Conservation (phyloP, 2,113 vertebrate genomes). For the Lates calcarifer region DNA sequence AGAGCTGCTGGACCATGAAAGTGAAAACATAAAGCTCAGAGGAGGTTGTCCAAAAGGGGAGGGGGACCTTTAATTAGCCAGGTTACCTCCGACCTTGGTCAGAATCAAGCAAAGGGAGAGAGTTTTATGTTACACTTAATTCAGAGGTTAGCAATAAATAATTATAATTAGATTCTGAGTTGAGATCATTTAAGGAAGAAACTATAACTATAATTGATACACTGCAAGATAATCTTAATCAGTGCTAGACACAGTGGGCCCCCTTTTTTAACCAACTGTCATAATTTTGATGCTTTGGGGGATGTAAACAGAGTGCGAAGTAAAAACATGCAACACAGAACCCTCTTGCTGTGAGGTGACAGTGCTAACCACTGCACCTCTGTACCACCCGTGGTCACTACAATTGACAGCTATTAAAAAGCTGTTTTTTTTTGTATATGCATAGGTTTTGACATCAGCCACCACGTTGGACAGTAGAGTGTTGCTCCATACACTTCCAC, state of each 20-base stretch:
- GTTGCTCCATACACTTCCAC: no score
- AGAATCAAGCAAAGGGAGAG: slow-evolving; percentile 88
- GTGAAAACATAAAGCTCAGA: slow-evolving; percentile 91
- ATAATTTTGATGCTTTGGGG: neutral
- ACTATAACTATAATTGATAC: neutral
- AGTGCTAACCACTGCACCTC: no score
- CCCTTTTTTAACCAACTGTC: no score
- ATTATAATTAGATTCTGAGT: slow-evolving; percentile 87
- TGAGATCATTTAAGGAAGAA: neutral
- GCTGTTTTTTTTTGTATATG: no score
- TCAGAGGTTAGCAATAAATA: slow-evolving; percentile 89
- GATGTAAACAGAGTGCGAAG: neutral
- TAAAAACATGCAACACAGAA: no score
- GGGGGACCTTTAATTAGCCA: slow-evolving; percentile 91
- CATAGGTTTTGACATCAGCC: no score
- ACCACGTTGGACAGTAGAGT: no score
- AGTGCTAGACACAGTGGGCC: no score
- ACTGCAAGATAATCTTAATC: neutral
- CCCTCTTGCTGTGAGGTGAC: no score
- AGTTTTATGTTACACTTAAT: slow-evolving; percentile 88
- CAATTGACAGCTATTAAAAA: no score
- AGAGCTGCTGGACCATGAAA: slow-evolving; percentile 87
- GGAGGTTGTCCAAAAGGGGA: slow-evolving; percentile 86
- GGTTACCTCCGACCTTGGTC: slow-evolving; percentile 90
- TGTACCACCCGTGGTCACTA: no score